These are phyloP conservation scores for Hymenopus coronatus DNA, from an alignment of 2,888 invertebrate genomes.

Conservation along the genomic window DNA sequence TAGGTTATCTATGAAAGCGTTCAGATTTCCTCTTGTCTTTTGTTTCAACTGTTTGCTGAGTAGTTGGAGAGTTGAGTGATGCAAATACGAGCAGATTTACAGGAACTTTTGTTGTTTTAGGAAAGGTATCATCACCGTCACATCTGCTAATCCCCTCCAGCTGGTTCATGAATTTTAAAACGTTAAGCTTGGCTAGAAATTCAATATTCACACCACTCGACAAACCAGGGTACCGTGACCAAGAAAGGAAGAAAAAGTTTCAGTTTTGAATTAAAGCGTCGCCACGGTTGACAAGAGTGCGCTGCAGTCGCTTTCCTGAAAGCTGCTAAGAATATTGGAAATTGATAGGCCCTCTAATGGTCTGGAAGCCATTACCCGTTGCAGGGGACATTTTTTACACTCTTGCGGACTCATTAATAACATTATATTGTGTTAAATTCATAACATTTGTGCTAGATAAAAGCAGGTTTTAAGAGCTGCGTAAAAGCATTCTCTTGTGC, in stretches of 20 bases:
- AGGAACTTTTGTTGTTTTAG: neutral
- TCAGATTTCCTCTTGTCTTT: too few relatives aligned
- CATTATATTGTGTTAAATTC: neutral
- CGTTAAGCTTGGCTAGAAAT: neutral
- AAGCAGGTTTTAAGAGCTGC: neutral
- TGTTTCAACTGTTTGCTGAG: too few relatives aligned
- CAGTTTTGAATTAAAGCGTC: neutral
- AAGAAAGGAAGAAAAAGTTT: neutral
- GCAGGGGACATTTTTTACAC: neutral
- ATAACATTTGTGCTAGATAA: neutral
- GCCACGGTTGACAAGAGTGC: neutral
- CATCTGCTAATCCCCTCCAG: neutral
- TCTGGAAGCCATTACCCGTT: neutral
- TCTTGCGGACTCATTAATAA: neutral
- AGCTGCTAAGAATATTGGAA: neutral
- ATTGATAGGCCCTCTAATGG: neutral
- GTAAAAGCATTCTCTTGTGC: neutral
- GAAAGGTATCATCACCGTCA: neutral
- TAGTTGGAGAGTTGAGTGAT: neutral
- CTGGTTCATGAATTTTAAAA: neutral
- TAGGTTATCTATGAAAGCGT: too few relatives aligned
- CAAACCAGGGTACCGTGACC: neutral
- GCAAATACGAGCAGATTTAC: neutral
- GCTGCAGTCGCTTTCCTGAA: too few relatives aligned
- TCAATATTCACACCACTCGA: neutral